These are phyloP conservation scores for Archilochus colubris DNA, from an alignment of 2,113 vertebrate genomes.

Conservation along the genomic window DNA sequence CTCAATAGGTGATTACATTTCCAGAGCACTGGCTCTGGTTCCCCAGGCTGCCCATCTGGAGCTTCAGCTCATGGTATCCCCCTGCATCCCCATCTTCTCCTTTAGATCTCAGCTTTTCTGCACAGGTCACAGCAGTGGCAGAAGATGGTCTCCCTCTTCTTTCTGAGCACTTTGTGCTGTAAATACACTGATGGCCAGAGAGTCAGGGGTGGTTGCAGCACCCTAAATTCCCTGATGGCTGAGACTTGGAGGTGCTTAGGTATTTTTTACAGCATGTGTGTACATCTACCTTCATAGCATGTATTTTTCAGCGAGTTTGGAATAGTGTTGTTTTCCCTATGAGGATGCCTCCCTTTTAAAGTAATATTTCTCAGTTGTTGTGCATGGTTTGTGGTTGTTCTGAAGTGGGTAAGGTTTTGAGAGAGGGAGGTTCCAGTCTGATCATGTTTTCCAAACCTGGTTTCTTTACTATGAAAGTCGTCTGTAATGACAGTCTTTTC, in stretches of 20 bases:
- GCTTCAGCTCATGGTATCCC: rapidly evolving
- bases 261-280: neutral
- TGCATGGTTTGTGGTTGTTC: conserved; percentile 31
- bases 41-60: neutral
- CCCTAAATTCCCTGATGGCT: neutral
- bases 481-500: neutral
- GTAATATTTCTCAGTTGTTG: neutral
- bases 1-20: neutral
- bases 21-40: neutral
- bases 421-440: neutral
- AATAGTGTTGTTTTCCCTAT: neutral
- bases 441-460: neutral
- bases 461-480: neutral
- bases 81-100: neutral
- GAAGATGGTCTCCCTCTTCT: neutral
- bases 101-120: neutral
- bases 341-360: neutral
- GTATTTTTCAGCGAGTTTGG: neutral
- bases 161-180: neutral
- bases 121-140: neutral
- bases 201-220: neutral
- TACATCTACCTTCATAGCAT: neutral
- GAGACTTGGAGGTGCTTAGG: neutral
- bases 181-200: neutral
- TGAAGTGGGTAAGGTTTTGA: conserved; percentile 14